Percentiles rank a stretch among this genome's conserved stretches.
These are phyloP conservation scores for Onchidella celtica DNA, from an alignment of 2,888 invertebrate species.

Conservation along the genomic window DNA sequence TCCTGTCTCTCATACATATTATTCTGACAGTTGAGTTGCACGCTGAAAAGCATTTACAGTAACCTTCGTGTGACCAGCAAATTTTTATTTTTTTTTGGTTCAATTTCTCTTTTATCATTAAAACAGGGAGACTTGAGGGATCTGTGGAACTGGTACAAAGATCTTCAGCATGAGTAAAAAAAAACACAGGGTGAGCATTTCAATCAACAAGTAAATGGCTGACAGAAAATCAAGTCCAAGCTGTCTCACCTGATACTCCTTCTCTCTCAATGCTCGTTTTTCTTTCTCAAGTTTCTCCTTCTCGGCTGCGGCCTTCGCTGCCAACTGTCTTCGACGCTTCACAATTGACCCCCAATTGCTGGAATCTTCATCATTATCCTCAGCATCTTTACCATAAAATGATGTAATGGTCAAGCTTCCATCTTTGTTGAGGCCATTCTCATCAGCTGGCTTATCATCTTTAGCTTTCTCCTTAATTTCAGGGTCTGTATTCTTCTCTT, in stretches of 20 bases:
- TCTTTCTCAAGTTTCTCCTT: slow-evolving; percentile 69
- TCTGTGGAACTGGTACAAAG: no score
- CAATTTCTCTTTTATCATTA: no score
- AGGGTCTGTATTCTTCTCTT: slow-evolving; percentile 52
- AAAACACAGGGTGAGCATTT: neutral
- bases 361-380: slow-evolving; percentile 58
- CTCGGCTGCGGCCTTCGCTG: slow-evolving; percentile 74
- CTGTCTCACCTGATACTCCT: slow-evolving; percentile 61
- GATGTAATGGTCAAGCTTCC: slow-evolving; percentile 60
- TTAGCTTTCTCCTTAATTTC: slow-evolving; percentile 13
- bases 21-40: no score
- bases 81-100: no score
- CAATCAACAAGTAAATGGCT: no score
- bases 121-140: no score
- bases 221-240: no score
- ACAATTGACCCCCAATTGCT: slow-evolving; percentile 72
- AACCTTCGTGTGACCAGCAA: no score
- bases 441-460: slow-evolving; percentile 44
- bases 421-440: slow-evolving; percentile 40
- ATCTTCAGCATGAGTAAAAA: neutral
- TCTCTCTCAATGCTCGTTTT: slow-evolving; percentile 63
- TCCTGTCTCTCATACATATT: no score
- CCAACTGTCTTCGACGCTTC: slow-evolving; percentile 71
- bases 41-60: no score
- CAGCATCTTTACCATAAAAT: slow-evolving; percentile 73